A percentile compares a stretch with the other conserved stretches of the same genome.
Evolutionary conservation across 2,113 vertebrate species (phyloP).

Genomic region (Menura novaehollandiae): DNA sequence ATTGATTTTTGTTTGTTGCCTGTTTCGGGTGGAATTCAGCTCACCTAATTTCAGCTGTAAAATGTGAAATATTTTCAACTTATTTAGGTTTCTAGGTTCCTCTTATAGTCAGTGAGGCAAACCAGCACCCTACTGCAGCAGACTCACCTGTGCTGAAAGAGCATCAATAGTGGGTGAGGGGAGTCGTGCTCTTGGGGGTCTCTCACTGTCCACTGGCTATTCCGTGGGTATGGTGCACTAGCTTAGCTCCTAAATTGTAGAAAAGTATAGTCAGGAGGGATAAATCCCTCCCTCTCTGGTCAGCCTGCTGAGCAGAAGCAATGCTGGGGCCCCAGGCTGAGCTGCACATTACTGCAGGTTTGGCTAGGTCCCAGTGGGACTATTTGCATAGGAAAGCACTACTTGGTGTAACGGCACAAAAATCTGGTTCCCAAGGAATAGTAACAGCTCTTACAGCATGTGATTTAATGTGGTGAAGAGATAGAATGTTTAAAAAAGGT

Average conservation of each 20-base stretch:
- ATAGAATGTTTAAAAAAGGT: not conserved
- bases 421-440: not conserved
- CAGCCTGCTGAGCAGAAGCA: not conserved
- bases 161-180: not conserved
- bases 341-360: not conserved
- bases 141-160: not conserved
- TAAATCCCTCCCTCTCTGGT: not conserved
- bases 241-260: not conserved
- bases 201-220: not conserved
- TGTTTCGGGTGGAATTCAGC: not conserved
- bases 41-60: not conserved
- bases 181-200: fast-evolving
- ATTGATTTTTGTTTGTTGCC: not conserved
- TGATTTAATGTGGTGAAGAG: not conserved
- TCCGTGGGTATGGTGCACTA: not conserved
- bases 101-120: not conserved
- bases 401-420: not conserved
- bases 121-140: not conserved
- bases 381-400: not conserved
- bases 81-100: not conserved
- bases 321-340: not conserved
- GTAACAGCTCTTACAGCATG: not conserved
- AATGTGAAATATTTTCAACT: not conserved
- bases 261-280: not conserved
- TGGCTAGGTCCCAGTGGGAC: not conserved